Base-by-base conservation (phyloP, 2,888 invertebrate species). In the Rotaria socialis region DNA sequence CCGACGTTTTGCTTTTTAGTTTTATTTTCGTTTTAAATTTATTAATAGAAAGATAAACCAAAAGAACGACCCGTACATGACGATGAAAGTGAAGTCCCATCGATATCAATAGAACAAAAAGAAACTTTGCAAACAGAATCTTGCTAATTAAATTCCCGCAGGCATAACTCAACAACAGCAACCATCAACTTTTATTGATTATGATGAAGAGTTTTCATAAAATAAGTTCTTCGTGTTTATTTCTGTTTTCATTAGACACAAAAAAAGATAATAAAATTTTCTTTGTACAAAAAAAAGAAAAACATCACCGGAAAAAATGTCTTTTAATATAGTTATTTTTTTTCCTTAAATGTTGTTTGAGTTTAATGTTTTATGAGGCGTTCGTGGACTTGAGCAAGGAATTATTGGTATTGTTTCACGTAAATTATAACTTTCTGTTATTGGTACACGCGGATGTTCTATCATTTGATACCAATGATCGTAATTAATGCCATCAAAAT, bases 401-500 rank as follows among this genome's bases (percentile, higher is more conserved):
- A 80, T 43, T 16, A n/a, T 43, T 80, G 89, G 89, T 5, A 89
- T 88, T 85, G 94, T 93, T 91, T 95, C 95, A 90, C 93, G 93
- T 85, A 95, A 92, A 0, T 94, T 93, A 90, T 95, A 95, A 95
- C 95, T 95, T 90, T 95, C 95, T 0, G 95, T 94, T 16, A 95
- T 94, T 0, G 95, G 95, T 90, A 94, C 94, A 87, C 95, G 92
- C 16, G 95, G 94, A 91, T 94, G 95, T 90, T 95, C 95, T 90
- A 95, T 90, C 95, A 95, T 94, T 91, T 95, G 94, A 87, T 94
- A 92, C 95, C 95, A 95, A 89, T 95, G 95, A 90, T 95, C 95
- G 84, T 94, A 93, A 0, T 95, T 95, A 56, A 94, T 93, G 8
- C 95, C 95, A 86, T 94, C 94, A 89, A 94, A 93, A 87, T 93